A percentile compares a stretch with the other conserved stretches of the same genome.
These are phyloP conservation scores for Epizoanthus stellaris DNA, from an alignment of 92 coral and sea anemone species.

Conservation along the genomic window DNA sequence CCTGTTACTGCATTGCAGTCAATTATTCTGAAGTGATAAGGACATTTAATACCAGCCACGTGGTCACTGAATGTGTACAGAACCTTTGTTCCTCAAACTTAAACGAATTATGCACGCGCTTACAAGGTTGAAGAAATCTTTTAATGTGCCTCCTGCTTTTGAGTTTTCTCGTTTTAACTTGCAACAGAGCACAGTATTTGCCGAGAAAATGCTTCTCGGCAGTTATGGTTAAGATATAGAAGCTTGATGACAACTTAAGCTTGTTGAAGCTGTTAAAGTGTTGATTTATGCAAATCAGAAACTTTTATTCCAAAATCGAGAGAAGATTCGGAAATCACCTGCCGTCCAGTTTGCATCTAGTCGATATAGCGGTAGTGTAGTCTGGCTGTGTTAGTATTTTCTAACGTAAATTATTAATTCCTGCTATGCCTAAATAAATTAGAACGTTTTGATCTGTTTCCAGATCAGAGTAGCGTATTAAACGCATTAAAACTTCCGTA, in stretches of 20 bases:
- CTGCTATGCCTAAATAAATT: no score
- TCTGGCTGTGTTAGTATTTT: neutral
- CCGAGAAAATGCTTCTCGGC: constrained; percentile 16
- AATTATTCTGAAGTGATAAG: constrained; percentile 67
- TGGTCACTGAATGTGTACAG: constrained; percentile 56
- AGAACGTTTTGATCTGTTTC: no score
- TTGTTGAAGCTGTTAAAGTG: constrained; percentile 43
- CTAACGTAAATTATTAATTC: neutral
- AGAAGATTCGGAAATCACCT: constrained; percentile 37
- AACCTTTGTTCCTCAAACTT: constrained; percentile 52
- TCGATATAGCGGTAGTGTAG: neutral
- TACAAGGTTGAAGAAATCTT: constrained; percentile 13
- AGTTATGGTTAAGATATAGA: constrained; percentile 30
- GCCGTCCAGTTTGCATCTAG: neutral
- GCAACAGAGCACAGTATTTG: constrained; percentile 8
- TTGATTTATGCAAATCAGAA: constrained; percentile 48
- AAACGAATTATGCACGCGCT: constrained; percentile 65
- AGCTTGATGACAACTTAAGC: constrained; percentile 28
- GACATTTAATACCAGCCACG: constrained; percentile 62
- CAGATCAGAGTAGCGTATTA: neutral
- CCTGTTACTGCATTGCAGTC: constrained; percentile 61
- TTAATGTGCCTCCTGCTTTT: neutral
- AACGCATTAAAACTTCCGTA: neutral
- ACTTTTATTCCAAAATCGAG: neutral
- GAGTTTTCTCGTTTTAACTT: neutral